Evolutionary conservation across 2,797 vertebrate genomes (phyloP).

Genomic region (Amblyraja radiata): DNA sequence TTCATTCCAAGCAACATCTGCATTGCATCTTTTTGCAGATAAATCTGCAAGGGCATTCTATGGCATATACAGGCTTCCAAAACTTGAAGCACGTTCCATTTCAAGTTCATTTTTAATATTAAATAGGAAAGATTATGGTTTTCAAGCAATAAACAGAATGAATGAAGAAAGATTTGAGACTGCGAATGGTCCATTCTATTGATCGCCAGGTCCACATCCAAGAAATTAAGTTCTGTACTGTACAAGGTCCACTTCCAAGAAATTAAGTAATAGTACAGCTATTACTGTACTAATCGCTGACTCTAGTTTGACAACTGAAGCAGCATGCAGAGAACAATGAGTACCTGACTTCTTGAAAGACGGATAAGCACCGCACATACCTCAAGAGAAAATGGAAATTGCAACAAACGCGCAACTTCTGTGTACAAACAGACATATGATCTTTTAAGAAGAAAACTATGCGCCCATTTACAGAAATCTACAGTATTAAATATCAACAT

Average conservation of each 20-base stretch:
- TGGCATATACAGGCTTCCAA: background rate
- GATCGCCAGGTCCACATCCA: background rate
- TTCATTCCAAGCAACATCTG: background rate
- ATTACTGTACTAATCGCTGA: background rate
- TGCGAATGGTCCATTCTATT: background rate
- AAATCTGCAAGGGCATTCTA: background rate
- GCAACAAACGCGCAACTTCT: background rate
- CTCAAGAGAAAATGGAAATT: conserved; percentile 26
- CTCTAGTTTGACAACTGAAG: background rate
- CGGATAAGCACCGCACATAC: background rate
- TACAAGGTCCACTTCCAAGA: background rate
- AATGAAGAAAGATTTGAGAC: conserved; percentile 11
- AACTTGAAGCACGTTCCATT: background rate
- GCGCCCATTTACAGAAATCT: background rate
- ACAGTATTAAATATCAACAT: background rate
- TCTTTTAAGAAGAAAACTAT: background rate
- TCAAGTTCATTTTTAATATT: background rate
- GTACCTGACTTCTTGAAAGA: conserved; percentile 21
- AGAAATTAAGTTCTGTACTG: too few species aligned
- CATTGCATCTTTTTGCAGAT: background rate
- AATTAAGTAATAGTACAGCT: too few species aligned
- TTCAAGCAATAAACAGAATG: background rate
- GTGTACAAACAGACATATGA: background rate
- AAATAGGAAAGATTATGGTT: too few species aligned
- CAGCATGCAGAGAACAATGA: background rate